Conservation (phyloP, 1,140 invertebrate genomes). For the Hyphantria cunea region DNA sequence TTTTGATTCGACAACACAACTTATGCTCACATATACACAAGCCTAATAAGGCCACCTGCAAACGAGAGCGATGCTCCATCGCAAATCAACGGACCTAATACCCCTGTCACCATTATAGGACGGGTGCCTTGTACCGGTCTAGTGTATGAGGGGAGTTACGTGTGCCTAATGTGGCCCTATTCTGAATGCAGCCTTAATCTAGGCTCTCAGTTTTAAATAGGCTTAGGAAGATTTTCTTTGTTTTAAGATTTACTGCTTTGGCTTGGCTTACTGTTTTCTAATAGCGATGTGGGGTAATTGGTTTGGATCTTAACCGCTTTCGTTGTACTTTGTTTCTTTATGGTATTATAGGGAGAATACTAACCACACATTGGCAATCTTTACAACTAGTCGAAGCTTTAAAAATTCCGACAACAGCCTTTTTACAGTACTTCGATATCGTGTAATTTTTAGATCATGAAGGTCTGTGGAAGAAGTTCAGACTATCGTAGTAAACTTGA, state of each 20-base stretch:
- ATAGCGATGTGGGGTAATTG: background rate
- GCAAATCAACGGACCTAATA: slow-evolving; percentile 29
- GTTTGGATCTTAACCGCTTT: no score
- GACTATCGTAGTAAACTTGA: no score
- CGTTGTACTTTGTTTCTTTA: no score
- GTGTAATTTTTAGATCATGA: no score
- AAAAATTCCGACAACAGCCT: no score
- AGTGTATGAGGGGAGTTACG: slow-evolving; percentile 39
- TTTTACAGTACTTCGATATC: no score
- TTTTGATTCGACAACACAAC: slow-evolving; percentile 8
- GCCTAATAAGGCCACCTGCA: slow-evolving; percentile 26
- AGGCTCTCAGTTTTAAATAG: slow-evolving; percentile 20
- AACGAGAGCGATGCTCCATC: slow-evolving; percentile 16
- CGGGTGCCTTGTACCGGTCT: slow-evolving; percentile 36
- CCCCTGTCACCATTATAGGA: slow-evolving; percentile 41
- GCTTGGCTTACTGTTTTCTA: background rate
- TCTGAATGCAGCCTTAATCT: slow-evolving; percentile 22
- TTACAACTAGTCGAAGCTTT: no score
- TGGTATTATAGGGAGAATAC: no score
- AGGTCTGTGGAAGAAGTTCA: no score
- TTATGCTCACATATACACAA: slow-evolving; percentile 19
- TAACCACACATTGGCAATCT: no score
- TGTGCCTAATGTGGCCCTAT: slow-evolving; percentile 30
- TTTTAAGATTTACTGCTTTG: background rate
- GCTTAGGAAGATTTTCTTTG: slow-evolving; percentile 9